Conservation (phyloP, 2,888 invertebrate species). For the Mesopsocus fuscifrons region DNA sequence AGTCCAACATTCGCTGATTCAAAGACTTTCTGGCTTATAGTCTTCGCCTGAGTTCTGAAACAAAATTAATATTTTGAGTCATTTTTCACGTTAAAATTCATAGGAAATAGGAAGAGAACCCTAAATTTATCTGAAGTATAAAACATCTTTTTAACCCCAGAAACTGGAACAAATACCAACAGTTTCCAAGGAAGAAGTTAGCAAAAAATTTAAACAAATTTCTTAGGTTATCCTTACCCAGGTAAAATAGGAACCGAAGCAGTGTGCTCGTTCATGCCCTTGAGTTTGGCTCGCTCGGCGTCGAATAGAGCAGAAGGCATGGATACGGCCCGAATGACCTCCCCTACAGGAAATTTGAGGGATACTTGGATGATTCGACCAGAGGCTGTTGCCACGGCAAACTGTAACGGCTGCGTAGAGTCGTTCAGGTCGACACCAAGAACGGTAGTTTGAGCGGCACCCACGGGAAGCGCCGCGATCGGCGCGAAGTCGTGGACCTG, state of each 20-base stretch:
- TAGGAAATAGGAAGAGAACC: no score
- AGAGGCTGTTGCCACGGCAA: conserved; percentile 43
- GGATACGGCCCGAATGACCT: conserved; percentile 61
- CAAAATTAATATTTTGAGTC: conserved; percentile 5
- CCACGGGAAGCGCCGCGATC: conserved; percentile 40
- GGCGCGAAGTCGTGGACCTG: conserved; percentile 53
- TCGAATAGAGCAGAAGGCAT: conserved; percentile 53
- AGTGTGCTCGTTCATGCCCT: conserved; percentile 80
- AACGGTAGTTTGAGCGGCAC: conserved; percentile 41
- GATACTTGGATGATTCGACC: conserved; percentile 22
- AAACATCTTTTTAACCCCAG: no score
- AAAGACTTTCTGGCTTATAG: conserved; percentile 40
- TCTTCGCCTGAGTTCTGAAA: conserved; percentile 29
- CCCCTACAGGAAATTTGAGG: conserved; percentile 70
- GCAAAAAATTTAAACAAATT: neutral
- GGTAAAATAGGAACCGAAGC: conserved; percentile 13
- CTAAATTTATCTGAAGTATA: no score
- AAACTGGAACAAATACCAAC: no score
- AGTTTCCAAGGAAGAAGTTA: no score
- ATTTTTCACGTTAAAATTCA: neutral
- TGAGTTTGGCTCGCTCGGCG: conserved; percentile 50
- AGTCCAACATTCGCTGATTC: conserved; percentile 61
- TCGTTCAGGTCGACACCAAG: conserved; percentile 86
- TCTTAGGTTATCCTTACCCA: no score
- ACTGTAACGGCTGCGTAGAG: conserved; percentile 69